Conservation (phyloP, 2,888 invertebrate species). For the Protonemura montana region DNA sequence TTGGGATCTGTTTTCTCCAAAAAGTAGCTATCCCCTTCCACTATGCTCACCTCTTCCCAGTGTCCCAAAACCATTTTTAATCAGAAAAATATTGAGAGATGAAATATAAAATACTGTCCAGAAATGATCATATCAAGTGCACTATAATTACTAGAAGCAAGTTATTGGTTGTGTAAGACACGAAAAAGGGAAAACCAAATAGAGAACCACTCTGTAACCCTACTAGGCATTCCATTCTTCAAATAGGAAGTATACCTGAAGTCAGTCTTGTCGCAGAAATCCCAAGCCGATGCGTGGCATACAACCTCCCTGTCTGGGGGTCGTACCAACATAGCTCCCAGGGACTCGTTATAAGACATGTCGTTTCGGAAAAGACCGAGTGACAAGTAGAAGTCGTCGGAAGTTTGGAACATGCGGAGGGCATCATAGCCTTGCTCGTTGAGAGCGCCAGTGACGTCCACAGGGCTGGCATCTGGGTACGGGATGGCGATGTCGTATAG, state of each 20-base stretch:
- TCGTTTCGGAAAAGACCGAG: constrained; percentile 69
- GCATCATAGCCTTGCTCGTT: constrained; percentile 56
- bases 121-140: too few relatives aligned
- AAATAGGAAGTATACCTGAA: constrained; percentile 62
- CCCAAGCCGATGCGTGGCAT: constrained; percentile 75
- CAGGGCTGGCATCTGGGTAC: constrained; percentile 58
- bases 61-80: too few relatives aligned
- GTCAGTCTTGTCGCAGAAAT: constrained; percentile 71
- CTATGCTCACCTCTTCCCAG: too few relatives aligned
- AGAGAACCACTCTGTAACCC: too few relatives aligned
- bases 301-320: constrained; percentile 66
- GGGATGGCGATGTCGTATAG: constrained; percentile 62
- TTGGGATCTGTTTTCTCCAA: too few relatives aligned
- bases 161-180: too few relatives aligned
- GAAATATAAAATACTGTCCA: too few relatives aligned
- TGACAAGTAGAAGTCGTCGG: constrained; percentile 69
- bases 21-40: too few relatives aligned
- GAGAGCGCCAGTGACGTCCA: constrained; percentile 65
- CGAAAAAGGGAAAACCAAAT: too few relatives aligned
- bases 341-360: constrained; percentile 65
- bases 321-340: constrained; percentile 63
- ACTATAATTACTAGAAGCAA: too few relatives aligned
- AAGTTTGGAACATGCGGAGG: constrained; percentile 64
- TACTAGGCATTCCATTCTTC: too few relatives aligned
- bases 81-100: too few relatives aligned